Base-by-base conservation (phyloP, 2,888 invertebrate genomes). In the Polydrusus cervinus region DNA sequence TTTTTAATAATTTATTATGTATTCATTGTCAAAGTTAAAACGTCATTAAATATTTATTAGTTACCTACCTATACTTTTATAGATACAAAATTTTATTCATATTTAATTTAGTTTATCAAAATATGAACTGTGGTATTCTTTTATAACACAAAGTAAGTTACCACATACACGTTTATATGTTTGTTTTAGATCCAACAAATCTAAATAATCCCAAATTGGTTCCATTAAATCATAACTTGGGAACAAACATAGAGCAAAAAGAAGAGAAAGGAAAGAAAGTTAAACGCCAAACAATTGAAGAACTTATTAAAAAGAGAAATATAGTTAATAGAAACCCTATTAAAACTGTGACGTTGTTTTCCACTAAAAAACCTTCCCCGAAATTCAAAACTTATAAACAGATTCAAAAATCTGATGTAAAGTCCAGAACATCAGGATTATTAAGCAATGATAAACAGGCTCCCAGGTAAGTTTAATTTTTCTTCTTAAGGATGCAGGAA, bases 241-340 rank as follows among this genome's bases (percentile, higher is more conserved):
- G 25, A 25, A 3, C 25, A 30, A 55, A n/a, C 2, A 14, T 8
- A 30, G 30, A 55, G 11, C 25, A 55, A 14, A 30, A 25, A 9
- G 30, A 9, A 34, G 7, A 7, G 3, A 34, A 34, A 6, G 30
- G 55, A 25, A 30, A n/a, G 8, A 55, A 30, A 55, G 10, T 30
- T n/a, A 55, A 55, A 30, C 55, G 55, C 30, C 8, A 30, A 30
- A 30, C 30, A 55, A 55, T 55, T 55, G 1, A 30, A 25, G 55
- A 55, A n/a, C 30, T 30, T n/a, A 30, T 55, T 6, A 30, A 25
- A 7, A 30, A 55, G 13, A 25, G 30, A 55, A 51, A 51, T 51
- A 55, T n/a, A 55, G 30, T 18, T n/a, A 30, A 30, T 14, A 30
- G 11, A n/a, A 25, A 30, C 3, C 30, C 30, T 2, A n/a, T 8